Base-by-base conservation (phyloP, 2,113 vertebrate species). In the Hippoglossus stenolepis region DNA sequence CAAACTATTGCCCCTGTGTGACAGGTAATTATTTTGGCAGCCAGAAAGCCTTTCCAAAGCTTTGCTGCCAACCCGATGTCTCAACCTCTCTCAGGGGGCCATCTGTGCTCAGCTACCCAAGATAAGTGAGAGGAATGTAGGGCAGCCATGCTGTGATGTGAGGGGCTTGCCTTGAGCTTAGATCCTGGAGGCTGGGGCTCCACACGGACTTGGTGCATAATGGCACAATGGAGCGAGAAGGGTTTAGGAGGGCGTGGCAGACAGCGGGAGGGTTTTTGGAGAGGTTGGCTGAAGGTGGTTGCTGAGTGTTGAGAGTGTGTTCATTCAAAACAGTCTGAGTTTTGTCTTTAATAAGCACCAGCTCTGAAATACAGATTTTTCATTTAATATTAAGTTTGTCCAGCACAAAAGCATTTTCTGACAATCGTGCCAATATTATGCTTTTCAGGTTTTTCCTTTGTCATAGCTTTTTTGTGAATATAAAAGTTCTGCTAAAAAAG, bases 21-120 rank as follows among this genome's bases (percentile, higher is more conserved):
- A 93, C 88, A 90, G 91, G 88, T 94, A 90, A 93, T 93, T 93
- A 91, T 93, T 93, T 91, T 86, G 85, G 79, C 53, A 77, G 56
- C 70, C 76, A 60, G 73, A 51, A 66, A 74, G 78, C 67, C 69
- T 87, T 79, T 77, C 75, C 67, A 69, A 69, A 80, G 83, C 73
- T 47, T 82, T 45, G 69, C 68, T 84, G 68, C 84, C 75, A 80
- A 53, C 61, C 47, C 0, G 31, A 66, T 75, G 74, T 75, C 65
- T 70, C 40, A 77, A 54, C 77, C 53, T 73, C 63, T 87, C 85
- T 90, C 87, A 47, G 82, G 86, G 84, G 86, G 67, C 79, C 65
- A 75, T 79, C 83, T 91, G 82, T 72, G 80, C 84, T 77, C 73
- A 66, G 75, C 70, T 76, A 83, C 61, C 91, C 87, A 72, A 91